A percentile compares a stretch with the other conserved stretches of the same genome.
Conservation (phyloP, 2,797 vertebrate species). For the Brotula barbata region DNA sequence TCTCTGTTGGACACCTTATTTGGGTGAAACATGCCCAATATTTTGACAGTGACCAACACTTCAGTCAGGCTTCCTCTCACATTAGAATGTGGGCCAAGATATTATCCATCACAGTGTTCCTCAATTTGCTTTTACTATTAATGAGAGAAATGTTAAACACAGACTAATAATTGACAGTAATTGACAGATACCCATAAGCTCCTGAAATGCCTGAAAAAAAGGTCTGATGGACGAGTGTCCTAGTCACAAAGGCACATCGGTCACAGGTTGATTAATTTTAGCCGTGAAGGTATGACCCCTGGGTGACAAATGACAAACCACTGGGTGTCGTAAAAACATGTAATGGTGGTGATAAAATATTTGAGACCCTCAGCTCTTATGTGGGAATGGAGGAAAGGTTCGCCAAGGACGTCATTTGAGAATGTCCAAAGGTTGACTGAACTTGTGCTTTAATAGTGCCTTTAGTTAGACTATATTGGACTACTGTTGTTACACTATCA, state of each 20-base stretch:
- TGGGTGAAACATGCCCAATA: neutral
- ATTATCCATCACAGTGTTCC: neutral
- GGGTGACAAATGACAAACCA: constrained; percentile 49
- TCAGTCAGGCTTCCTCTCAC: neutral
- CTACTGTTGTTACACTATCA: neutral
- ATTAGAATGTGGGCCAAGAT: neutral
- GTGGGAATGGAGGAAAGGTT: constrained; percentile 24
- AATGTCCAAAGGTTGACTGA: constrained; percentile 33
- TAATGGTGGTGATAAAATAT: constrained; percentile 63
- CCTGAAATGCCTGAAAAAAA: constrained; percentile 4
- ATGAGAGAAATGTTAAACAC: constrained; percentile 26
- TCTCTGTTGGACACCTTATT: too few species aligned
- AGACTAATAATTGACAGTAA: constrained; percentile 12
- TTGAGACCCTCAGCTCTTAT: constrained; percentile 42
- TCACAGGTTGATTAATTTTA: constrained; percentile 60
- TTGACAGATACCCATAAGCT: constrained; percentile 25
- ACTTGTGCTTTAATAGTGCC: constrained; percentile 25
- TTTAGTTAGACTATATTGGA: neutral
- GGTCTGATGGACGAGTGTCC: constrained; percentile 25
- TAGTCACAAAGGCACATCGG: constrained; percentile 30
- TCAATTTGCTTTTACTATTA: constrained; percentile 4
- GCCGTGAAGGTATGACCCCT: constrained; percentile 60
- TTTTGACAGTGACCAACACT: too few species aligned
- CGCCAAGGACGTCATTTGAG: constrained; percentile 48
- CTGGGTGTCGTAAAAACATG: constrained; percentile 53